Percentiles rank a stretch among this genome's conserved stretches.
Evolutionary conservation across 2,888 invertebrate species (phyloP).

Genomic region (Scrobipalpa costella): DNA sequence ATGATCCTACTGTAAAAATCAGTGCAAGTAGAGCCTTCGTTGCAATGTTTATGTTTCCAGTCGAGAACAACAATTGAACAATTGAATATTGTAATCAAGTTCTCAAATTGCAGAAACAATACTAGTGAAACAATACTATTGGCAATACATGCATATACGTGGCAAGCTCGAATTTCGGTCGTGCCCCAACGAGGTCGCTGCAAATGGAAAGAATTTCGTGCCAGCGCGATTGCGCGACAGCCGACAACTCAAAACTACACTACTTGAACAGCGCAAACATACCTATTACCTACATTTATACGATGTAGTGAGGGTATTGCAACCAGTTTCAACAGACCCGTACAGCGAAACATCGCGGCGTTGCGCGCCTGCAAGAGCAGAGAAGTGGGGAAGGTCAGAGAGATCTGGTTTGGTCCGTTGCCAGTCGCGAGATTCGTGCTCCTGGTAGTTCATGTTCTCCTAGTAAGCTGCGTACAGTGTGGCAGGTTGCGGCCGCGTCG

Average conservation of each 20-base stretch:
- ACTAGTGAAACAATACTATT: conserved; percentile 5
- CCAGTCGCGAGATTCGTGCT: conserved; percentile 36
- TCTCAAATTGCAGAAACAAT: not conserved
- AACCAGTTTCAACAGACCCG: conserved; percentile 1
- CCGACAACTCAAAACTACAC: conserved; percentile 31
- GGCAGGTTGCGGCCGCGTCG: conserved; percentile 62
- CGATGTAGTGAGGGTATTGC: conserved; percentile 8
- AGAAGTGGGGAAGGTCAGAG: conserved; percentile 40
- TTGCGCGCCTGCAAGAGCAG: conserved; percentile 8
- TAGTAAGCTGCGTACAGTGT: conserved; percentile 72
- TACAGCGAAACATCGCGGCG: not conserved
- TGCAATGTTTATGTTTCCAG: not conserved
- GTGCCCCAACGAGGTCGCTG: conserved; percentile 31
- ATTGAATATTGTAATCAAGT: conserved; percentile 10
- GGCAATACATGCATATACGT: conserved; percentile 7
- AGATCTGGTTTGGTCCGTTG: conserved; percentile 33
- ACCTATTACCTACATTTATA: conserved; percentile 29
- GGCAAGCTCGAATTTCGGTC: conserved; percentile 2
- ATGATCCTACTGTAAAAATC: too few species aligned
- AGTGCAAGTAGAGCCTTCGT: not conserved
- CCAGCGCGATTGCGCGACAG: conserved; percentile 33
- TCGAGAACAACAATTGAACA: conserved; percentile 2
- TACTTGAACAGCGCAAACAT: conserved; percentile 27
- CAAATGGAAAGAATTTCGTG: conserved; percentile 30
- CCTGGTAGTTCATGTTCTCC: conserved; percentile 54